phyloP scores from a whole-genome alignment of 2,113 vertebrate genomes.

The Sphaerodactylus townsendi region DNA sequence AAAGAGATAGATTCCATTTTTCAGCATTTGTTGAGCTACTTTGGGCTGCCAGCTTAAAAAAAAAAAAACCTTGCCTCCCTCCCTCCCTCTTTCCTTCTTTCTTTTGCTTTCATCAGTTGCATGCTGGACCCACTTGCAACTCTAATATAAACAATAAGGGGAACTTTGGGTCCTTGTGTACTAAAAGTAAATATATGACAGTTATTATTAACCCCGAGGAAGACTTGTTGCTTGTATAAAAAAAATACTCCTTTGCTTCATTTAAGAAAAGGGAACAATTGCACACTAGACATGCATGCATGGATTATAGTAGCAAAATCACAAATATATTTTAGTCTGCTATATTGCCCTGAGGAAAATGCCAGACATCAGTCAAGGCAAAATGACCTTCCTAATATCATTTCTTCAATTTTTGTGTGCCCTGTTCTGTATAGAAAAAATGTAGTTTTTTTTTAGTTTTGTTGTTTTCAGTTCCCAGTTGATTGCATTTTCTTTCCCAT shows the following conservation, averaged over 20 bases:
- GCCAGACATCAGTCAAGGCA: too few relatives aligned
- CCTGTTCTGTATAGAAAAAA: neutral
- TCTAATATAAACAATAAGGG: too few relatives aligned
- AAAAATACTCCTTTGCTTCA: neutral
- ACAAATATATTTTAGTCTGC: neutral
- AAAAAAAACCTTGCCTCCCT: too few relatives aligned
- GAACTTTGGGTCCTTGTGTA: too few relatives aligned
- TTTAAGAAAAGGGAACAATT: neutral
- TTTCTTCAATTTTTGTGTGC: neutral
- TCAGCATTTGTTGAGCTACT: too few relatives aligned
- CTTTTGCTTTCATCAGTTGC: too few relatives aligned
- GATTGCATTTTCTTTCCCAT: neutral
- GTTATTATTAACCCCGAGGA: too few relatives aligned
- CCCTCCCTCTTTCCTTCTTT: too few relatives aligned
- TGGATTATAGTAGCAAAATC: neutral
- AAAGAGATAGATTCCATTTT: too few relatives aligned
- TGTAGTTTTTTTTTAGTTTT: neutral
- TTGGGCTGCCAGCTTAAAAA: too few relatives aligned
- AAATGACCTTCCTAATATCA: neutral
- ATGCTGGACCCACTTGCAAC: too few relatives aligned
- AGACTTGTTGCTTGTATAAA: neutral
- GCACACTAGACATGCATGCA: neutral
- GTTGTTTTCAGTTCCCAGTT: neutral
- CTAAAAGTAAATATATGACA: too few relatives aligned
- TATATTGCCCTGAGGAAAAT: neutral